A percentile compares a stretch with the other conserved stretches of the same genome.
Evolutionary conservation across 2,113 vertebrate species (phyloP).

Genomic region (Apteryx owenii): DNA sequence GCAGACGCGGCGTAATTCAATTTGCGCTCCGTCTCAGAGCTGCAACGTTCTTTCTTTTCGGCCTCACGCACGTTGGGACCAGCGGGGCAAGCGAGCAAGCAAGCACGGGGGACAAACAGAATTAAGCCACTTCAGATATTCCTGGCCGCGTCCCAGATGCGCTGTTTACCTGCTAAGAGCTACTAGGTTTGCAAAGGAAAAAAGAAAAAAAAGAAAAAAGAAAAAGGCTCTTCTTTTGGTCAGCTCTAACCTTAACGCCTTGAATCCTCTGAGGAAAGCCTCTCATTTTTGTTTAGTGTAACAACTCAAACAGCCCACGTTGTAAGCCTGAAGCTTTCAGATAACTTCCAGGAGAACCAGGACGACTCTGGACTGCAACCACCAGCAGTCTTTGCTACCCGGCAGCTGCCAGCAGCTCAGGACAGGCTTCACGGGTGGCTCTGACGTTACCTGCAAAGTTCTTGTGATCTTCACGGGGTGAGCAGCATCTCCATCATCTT

Average conservation of each 20-base stretch:
- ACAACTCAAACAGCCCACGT: not conserved
- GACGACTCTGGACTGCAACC: not conserved
- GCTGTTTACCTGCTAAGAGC: slow-evolving; percentile 45
- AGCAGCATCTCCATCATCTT: not conserved
- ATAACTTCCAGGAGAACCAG: not conserved
- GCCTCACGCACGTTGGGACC: slow-evolving; percentile 19
- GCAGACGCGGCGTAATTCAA: slow-evolving; percentile 67
- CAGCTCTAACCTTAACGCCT: slow-evolving; percentile 21
- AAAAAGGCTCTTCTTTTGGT: not conserved
- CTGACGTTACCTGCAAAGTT: not conserved
- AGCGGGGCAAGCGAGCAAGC: slow-evolving; percentile 18
- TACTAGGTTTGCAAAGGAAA: slow-evolving; percentile 12
- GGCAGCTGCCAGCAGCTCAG: not conserved
- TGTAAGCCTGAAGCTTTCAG: not conserved
- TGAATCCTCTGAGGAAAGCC: slow-evolving; percentile 14
- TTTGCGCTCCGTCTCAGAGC: slow-evolving; percentile 55
- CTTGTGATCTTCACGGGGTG: not conserved
- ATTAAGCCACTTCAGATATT: slow-evolving; percentile 43
- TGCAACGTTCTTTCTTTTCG: not conserved
- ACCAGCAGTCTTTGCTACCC: not conserved
- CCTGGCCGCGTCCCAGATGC: slow-evolving; percentile 13
- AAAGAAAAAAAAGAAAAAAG: not conserved
- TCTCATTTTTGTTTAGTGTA: slow-evolving; percentile 12
- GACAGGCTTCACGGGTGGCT: accelerated
- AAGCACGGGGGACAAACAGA: slow-evolving; percentile 40